Evolutionary conservation across 23 tunicate genomes (phyloP), one percentile per base, ranked within the genome.

Genomic region (Halocynthia roretzi): DNA sequence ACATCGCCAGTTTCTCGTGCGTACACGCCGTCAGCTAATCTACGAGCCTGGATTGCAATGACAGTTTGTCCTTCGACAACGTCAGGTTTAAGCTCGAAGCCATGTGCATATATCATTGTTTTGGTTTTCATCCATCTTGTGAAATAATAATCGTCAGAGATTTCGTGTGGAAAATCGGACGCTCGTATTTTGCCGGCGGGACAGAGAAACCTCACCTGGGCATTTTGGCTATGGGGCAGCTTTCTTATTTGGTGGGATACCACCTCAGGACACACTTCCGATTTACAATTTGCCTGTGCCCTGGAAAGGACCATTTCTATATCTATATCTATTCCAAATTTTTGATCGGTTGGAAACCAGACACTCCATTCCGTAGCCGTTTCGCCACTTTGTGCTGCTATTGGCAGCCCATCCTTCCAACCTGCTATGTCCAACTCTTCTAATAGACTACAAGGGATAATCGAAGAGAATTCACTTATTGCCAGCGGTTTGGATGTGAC

Each of bases 1-100:
- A 82, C 85, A 50, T 93, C 98, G 0, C 85, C 98, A 0, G 98
- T 86, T 69, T 93, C 93, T 6, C 85, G 48, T 23, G 87, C 87
- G 20, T 54, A 74, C 22, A 15, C 19, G 8, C 22, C 31, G 10
- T 10, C 78, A 10, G 78, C 5, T 6, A 50, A 54, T 31, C 44
- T 31, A 31, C 44, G 44, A 8, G 62, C 78, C 56, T 74, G 78
- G 19, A 74, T 74, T 22, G 78, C 78, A 6, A 74, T 53, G 1
- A 74, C 9, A 15, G 18, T 22, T 53, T 56, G 0, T 20, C 78
- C 55, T 15, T 22, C 23, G 22, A 74, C 6, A 17, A 8, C 78
- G 56, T 8, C 19, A 12, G n/a, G 8, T n/a, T 54, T 31, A 31
- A 31, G 44, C 44, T 31, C 44, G 44, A 31, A 31, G 44, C 44